Conservation (phyloP, 1,140 invertebrate species). For the Trachymyrmex septentrionalis region DNA sequence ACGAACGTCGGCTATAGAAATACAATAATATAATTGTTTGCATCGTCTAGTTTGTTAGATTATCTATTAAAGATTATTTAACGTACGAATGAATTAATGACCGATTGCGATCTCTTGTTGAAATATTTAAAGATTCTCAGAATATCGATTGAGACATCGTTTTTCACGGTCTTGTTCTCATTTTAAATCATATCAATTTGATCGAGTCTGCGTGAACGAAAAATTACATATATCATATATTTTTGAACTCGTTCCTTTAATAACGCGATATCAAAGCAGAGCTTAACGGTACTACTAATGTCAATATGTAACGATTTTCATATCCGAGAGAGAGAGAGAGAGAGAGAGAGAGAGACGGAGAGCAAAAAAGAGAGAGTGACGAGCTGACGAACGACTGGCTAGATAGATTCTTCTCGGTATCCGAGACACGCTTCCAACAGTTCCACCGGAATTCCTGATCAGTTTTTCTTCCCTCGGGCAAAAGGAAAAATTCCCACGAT, state of each 20-base stretch:
- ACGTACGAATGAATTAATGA: not conserved
- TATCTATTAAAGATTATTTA: not conserved
- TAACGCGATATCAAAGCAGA: constrained; percentile 16
- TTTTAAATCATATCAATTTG: constrained; percentile 2
- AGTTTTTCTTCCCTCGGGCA: constrained; percentile 79
- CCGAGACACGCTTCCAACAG: constrained; percentile 81
- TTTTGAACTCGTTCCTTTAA: constrained; percentile 9
- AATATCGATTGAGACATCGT: not conserved
- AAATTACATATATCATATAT: constrained; percentile 10
- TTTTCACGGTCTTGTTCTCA: not conserved
- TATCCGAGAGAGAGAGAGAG: constrained; percentile 69
- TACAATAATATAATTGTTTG: not conserved
- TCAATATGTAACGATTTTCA: constrained; percentile 83
- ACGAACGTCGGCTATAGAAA: not conserved
- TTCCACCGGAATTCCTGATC: constrained; percentile 83
- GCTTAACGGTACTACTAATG: constrained; percentile 65
- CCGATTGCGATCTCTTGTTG: not conserved
- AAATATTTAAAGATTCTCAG: not conserved
- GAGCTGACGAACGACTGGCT: constrained; percentile 35
- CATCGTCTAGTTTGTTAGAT: not conserved
- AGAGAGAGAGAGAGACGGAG: constrained; percentile 55
- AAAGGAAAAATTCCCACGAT: constrained; percentile 61
- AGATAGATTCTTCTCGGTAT: constrained; percentile 76
- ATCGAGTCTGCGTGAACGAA: constrained; percentile 4
- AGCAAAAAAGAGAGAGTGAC: not conserved